Conservation (phyloP, 2,797 vertebrate species). For the Coendou prehensilis region DNA sequence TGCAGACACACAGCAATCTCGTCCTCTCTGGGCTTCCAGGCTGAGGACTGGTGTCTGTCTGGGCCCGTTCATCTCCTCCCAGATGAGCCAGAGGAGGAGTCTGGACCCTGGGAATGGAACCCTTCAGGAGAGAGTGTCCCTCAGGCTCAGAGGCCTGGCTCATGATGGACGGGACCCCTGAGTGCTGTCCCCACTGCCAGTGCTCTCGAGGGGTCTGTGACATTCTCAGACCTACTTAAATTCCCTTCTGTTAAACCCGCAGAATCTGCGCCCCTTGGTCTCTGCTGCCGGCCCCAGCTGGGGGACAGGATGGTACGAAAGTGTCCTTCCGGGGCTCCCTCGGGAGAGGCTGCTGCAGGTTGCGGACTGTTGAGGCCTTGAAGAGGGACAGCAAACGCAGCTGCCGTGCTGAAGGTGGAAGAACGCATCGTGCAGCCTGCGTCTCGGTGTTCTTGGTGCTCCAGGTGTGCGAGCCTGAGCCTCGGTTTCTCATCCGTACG, state of each 20-base stretch:
- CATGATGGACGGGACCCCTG: background rate
- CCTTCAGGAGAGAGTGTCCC: background rate
- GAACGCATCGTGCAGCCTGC: accelerated
- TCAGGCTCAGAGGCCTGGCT: background rate
- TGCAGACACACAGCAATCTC: background rate
- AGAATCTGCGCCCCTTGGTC: background rate
- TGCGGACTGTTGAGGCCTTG: background rate
- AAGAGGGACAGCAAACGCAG: accelerated
- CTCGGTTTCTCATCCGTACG: conserved; percentile 9
- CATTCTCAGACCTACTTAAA: background rate
- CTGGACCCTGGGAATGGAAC: background rate
- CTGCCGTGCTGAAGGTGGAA: accelerated
- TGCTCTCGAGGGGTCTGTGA: background rate
- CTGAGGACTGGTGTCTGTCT: background rate
- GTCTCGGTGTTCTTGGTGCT: background rate
- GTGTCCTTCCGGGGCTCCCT: background rate
- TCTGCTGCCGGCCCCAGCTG: background rate
- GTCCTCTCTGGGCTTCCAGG: background rate
- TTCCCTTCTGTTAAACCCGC: background rate
- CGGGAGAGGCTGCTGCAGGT: background rate
- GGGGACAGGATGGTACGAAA: background rate
- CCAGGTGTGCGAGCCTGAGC: background rate
- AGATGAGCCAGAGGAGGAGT: background rate
- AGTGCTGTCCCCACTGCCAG: background rate
- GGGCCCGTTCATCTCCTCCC: background rate